Conservation (phyloP, 1,140 invertebrate species). For the Cherax quadricarinatus region DNA sequence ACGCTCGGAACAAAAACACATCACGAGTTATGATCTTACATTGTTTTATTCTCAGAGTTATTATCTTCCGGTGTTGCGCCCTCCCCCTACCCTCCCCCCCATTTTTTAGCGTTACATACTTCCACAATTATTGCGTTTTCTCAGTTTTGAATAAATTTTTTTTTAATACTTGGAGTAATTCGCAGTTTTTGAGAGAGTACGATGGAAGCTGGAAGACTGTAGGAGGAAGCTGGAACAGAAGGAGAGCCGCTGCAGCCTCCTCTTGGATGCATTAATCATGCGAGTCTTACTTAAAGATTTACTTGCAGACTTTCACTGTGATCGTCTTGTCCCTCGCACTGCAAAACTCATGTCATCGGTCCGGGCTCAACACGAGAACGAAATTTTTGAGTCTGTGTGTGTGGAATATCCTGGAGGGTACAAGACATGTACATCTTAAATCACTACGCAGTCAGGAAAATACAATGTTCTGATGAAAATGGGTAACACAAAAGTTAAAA, state of each 20-base stretch:
- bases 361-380: not conserved
- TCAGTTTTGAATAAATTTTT: not conserved
- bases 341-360: conserved; percentile 12
- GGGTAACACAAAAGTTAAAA: not conserved
- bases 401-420: conserved; percentile 2
- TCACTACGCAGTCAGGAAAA: not conserved
- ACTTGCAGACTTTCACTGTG: not conserved
- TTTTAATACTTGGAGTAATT: not conserved
- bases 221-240: not conserved
- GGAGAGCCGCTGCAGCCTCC: not conserved
- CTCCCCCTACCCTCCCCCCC: too few species aligned
- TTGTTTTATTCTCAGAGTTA: not conserved
- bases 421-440: conserved; percentile 1
- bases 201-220: too few species aligned
- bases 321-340: conserved; percentile 3
- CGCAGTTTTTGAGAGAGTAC: not conserved
- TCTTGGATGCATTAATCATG: not conserved
- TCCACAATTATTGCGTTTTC: too few species aligned
- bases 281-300: not conserved
- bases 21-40: not conserved
- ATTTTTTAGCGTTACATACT: too few species aligned
- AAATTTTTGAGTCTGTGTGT: conserved; percentile 8
- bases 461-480: not conserved
- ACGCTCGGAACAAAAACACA: not conserved
- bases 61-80: not conserved